phyloP scores from a whole-genome alignment of 2,797 vertebrate species.

The Cyprinella venusta region DNA sequence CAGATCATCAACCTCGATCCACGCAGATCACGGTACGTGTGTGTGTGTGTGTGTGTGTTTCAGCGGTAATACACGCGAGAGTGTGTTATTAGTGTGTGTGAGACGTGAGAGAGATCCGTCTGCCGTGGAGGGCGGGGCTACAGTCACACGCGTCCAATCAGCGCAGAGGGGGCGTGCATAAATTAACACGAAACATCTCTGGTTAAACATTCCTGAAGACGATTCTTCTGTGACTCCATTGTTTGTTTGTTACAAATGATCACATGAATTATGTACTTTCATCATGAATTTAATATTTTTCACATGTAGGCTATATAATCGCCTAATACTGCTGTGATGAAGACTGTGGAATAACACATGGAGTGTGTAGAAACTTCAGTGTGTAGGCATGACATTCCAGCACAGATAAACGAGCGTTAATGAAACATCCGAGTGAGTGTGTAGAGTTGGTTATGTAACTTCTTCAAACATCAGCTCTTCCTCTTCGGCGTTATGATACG shows the following conservation, averaged over 20 bases:
- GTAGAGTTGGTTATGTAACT: background rate
- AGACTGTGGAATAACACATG: background rate
- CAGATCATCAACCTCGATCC: background rate
- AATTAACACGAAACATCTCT: background rate
- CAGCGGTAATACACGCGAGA: background rate
- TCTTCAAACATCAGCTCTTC: background rate
- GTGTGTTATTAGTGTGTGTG: background rate
- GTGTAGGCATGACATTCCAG: background rate
- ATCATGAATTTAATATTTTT: background rate
- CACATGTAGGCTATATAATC: background rate
- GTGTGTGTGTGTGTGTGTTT: background rate
- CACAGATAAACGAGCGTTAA: background rate
- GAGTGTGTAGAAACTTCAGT: too few relatives aligned
- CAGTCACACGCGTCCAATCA: slow-evolving; percentile 52
- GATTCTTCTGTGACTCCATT: background rate
- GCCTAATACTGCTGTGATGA: background rate
- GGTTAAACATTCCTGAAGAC: background rate
- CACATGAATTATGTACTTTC: background rate
- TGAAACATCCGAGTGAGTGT: background rate
- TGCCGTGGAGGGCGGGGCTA: slow-evolving; percentile 31
- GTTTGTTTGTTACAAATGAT: background rate
- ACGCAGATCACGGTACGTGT: background rate
- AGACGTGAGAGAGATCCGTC: background rate
- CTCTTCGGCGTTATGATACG: background rate
- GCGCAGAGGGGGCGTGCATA: slow-evolving; percentile 38